phyloP scores from a whole-genome alignment of 2,888 invertebrate genomes.

The Polymixis flavicincta region DNA sequence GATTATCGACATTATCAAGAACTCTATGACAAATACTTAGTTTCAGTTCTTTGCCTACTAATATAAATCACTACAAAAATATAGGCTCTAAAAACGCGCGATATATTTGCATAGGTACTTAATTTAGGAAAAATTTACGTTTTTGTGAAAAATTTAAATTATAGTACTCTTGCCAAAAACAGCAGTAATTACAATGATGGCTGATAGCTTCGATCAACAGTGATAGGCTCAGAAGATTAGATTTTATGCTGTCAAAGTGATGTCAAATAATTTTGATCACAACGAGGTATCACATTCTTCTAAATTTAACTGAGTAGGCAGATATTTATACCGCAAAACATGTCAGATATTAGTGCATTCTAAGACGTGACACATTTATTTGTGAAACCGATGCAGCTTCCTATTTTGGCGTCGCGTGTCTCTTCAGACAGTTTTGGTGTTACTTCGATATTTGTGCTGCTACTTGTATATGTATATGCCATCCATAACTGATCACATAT shows the following conservation, averaged over 20 bases:
- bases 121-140: too few species aligned
- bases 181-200: not conserved
- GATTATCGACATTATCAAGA: not conserved
- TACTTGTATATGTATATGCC: not conserved
- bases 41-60: not conserved
- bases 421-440: not conserved
- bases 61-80: too few species aligned
- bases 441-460: not conserved
- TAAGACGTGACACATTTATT: too few species aligned
- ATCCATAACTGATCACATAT: not conserved
- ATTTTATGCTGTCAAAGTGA: not conserved
- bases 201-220: too few species aligned
- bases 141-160: too few species aligned
- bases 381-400: not conserved
- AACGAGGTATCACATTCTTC: not conserved
- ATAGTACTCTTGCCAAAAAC: too few species aligned
- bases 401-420: not conserved
- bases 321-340: not conserved
- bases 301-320: too few species aligned
- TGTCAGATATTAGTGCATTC: not conserved
- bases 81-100: not conserved
- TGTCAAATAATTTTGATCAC: not conserved
- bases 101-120: not conserved
- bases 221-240: not conserved
- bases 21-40: not conserved